These are phyloP conservation scores for Semnornis frantzii DNA, from an alignment of 2,113 vertebrate genomes.

Conservation along the genomic window DNA sequence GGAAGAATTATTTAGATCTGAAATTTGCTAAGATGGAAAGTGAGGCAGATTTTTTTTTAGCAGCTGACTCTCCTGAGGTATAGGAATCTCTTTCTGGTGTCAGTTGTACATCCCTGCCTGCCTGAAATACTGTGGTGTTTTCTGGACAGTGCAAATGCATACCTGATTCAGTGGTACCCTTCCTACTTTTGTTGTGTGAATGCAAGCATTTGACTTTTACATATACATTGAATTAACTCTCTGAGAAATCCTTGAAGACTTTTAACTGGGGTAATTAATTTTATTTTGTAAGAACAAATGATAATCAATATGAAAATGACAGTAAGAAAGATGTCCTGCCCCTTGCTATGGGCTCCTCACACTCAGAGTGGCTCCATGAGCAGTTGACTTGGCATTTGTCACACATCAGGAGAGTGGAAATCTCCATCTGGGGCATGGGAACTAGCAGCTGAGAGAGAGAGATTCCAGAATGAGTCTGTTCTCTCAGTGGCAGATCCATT, in stretches of 20 bases:
- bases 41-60: not conserved
- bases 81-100: not conserved
- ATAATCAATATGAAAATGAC: not conserved
- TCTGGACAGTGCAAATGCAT: not conserved
- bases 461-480: not conserved
- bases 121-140: not conserved
- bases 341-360: not conserved
- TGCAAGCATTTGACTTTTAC: not conserved
- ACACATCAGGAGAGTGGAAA: not conserved
- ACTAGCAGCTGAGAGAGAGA: not conserved
- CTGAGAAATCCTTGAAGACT: not conserved
- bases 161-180: not conserved
- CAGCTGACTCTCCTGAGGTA: not conserved
- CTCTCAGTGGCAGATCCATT: not conserved
- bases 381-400: not conserved
- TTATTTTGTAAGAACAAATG: not conserved
- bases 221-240: not conserved
- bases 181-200: not conserved
- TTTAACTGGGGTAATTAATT: not conserved
- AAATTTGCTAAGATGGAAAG: not conserved
- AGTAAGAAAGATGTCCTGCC: not conserved
- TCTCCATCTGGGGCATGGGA: not conserved
- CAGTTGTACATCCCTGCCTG: not conserved
- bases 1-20: not conserved
- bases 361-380: not conserved